These are phyloP conservation scores for Clavelina lepadiformis DNA, from an alignment of 23 tunicate genomes.

Conservation along the genomic window DNA sequence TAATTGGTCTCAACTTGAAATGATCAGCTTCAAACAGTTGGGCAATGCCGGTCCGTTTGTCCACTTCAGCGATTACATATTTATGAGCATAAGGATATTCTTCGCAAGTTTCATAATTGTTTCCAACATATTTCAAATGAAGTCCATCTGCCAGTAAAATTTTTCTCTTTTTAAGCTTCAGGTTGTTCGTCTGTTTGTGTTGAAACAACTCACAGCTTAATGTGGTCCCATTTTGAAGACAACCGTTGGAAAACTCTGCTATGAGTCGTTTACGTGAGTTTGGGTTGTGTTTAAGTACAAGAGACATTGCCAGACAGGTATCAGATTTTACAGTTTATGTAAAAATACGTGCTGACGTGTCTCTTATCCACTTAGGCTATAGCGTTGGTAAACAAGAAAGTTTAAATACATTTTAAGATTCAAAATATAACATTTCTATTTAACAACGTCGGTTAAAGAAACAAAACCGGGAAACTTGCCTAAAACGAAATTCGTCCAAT, in stretches of 20 bases:
- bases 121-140: conserved; percentile 31
- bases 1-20: conserved; percentile 16
- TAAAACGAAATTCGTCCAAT: no score
- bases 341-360: no score
- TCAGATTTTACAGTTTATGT: no score
- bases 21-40: conserved; percentile 31
- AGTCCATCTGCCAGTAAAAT: conserved; percentile 20
- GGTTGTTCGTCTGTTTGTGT: conserved; percentile 16
- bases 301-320: no score
- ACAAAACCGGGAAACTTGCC: no score
- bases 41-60: conserved; percentile 23
- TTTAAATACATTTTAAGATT: no score
- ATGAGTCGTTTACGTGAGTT: conserved; percentile 17
- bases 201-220: conserved; percentile 6
- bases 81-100: conserved; percentile 27
- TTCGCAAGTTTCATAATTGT: conserved; percentile 10
- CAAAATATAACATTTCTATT: no score
- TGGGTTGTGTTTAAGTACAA: conserved; percentile 16
- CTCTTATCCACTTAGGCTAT: no score
- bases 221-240: conserved; percentile 1
- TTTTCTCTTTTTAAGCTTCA: conserved; percentile 6
- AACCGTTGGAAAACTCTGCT: conserved; percentile 37
- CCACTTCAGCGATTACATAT: conserved; percentile 26
- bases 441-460: no score
- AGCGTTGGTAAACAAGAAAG: no score